phyloP scores from a whole-genome alignment of 2,113 vertebrate species.

The Conger conger region DNA sequence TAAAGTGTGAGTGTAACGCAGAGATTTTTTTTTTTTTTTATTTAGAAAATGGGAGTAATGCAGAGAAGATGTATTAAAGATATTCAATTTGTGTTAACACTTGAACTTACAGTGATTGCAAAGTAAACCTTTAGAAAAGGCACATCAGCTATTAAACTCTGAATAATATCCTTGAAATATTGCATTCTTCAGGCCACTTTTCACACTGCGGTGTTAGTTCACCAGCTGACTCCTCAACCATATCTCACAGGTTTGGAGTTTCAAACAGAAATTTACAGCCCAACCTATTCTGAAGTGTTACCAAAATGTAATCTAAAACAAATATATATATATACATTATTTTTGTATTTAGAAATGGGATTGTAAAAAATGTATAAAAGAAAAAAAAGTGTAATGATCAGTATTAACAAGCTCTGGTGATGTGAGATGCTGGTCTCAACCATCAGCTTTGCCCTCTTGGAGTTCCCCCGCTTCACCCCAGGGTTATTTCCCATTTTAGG shows the following conservation, averaged over 20 bases:
- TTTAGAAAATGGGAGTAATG: constrained; percentile 20
- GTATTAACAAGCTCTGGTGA: constrained; percentile 58
- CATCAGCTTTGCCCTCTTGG: constrained; percentile 57
- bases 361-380: constrained; percentile 68
- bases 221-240: constrained; percentile 57
- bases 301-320: constrained; percentile 73
- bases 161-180: constrained; percentile 51
- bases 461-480: constrained; percentile 45
- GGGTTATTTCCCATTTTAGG: neutral
- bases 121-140: constrained; percentile 34
- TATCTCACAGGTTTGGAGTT: constrained; percentile 54
- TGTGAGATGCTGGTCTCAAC: constrained; percentile 50
- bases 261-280: constrained; percentile 46
- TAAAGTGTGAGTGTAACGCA: constrained; percentile 8
- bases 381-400: constrained; percentile 48
- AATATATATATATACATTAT: constrained; percentile 67
- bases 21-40: constrained; percentile 31
- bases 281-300: constrained; percentile 71
- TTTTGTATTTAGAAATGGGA: constrained; percentile 77
- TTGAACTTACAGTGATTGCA: constrained; percentile 52
- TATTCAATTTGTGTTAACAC: constrained; percentile 45
- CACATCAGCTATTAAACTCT: constrained; percentile 45
- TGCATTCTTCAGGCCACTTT: constrained; percentile 57
- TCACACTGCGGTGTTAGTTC: constrained; percentile 52
- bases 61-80: constrained; percentile 36